Percentiles rank a stretch among this genome's conserved stretches.
phyloP scores from a whole-genome alignment of 2,797 vertebrate species.

The Enteromius afrohamiltoni region DNA sequence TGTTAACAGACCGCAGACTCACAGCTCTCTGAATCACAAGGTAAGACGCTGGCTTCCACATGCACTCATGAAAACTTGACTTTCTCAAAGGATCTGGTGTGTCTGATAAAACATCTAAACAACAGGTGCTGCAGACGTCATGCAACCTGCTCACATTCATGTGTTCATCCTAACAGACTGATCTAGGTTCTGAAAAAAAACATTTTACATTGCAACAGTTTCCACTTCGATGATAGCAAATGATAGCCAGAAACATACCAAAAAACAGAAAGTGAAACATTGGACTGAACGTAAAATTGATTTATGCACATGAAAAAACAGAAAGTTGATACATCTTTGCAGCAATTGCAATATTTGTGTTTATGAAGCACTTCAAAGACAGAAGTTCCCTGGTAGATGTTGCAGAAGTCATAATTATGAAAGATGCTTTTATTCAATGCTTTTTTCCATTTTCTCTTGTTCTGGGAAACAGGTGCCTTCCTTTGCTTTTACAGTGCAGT shows the following conservation, averaged over 20 bases:
- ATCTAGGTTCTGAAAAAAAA: neutral
- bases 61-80: neutral
- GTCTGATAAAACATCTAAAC: neutral
- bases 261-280: neutral
- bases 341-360: neutral
- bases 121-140: neutral
- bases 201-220: neutral
- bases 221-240: neutral
- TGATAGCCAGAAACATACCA: neutral
- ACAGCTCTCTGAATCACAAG: neutral
- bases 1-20: neutral
- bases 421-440: neutral
- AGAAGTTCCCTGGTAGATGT: neutral
- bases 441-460: neutral
- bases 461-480: neutral
- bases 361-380: neutral
- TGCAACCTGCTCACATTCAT: no score
- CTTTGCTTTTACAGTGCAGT: neutral
- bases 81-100: neutral
- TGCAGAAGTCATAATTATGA: neutral
- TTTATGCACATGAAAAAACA: neutral
- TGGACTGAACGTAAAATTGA: neutral
- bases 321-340: neutral
- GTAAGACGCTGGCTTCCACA: constrained; percentile 5
- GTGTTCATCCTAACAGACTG: neutral